Evolutionary conservation across 2,888 invertebrate genomes (phyloP).

Genomic region (Drosophila barbarae): DNA sequence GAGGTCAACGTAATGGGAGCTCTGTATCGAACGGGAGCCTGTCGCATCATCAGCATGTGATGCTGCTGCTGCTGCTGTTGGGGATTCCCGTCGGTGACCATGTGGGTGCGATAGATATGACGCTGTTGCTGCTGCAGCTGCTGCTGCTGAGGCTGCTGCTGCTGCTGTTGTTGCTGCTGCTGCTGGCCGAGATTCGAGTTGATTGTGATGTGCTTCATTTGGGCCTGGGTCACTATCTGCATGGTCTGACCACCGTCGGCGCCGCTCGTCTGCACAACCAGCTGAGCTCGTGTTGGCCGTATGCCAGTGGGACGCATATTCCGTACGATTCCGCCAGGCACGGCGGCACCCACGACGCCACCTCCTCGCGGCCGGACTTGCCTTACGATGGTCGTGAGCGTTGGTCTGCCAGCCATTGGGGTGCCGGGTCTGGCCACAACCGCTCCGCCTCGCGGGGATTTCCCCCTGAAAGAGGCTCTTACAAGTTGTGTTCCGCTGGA

Average conservation of each 20-base stretch:
- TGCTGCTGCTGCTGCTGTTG: constrained; percentile 48
- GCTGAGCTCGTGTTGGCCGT: constrained; percentile 51
- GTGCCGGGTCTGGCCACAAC: constrained; percentile 51
- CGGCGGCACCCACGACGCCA: constrained; percentile 16
- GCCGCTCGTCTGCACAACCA: constrained; percentile 51
- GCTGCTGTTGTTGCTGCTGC: constrained; percentile 46
- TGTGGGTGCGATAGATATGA: constrained; percentile 59
- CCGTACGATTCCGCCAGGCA: constrained; percentile 47
- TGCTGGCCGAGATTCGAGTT: constrained; percentile 58
- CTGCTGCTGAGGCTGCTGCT: constrained; percentile 42
- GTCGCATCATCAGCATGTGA: constrained; percentile 59
- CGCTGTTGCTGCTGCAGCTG: constrained; percentile 53
- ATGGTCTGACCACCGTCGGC: constrained; percentile 60
- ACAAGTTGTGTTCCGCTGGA: constrained; percentile 53
- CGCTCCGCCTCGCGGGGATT: constrained; percentile 45
- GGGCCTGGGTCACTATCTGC: constrained; percentile 55
- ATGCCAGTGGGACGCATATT: constrained; percentile 53
- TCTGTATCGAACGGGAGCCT: constrained; percentile 50
- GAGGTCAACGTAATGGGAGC: constrained; percentile 41
- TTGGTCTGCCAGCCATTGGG: constrained; percentile 52
- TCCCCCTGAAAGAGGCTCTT: constrained; percentile 53
- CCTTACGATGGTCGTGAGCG: constrained; percentile 55
- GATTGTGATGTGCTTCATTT: constrained; percentile 66
- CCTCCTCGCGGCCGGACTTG: constrained; percentile 58
- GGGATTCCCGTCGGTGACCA: constrained; percentile 50